A percentile compares a stretch with the other conserved stretches of the same genome.
These are phyloP conservation scores for Vidua macroura DNA, from an alignment of 2,113 vertebrate genomes.

Conservation along the genomic window DNA sequence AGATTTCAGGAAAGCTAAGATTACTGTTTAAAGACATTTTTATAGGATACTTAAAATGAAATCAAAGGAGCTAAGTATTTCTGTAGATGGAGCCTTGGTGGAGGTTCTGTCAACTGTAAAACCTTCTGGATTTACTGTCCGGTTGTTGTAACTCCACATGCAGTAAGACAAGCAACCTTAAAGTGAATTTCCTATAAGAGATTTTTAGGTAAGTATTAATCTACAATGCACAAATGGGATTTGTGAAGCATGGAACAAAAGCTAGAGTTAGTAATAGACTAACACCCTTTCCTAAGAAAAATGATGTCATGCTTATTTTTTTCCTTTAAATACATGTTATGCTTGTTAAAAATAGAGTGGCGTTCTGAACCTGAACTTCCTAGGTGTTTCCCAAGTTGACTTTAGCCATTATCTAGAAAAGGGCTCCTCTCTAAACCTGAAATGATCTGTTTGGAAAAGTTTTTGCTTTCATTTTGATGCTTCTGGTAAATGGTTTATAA, in stretches of 20 bases:
- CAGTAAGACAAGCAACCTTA: conserved; percentile 59
- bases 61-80: conserved; percentile 65
- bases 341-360: not conserved
- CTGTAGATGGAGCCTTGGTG: conserved; percentile 62
- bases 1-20: conserved; percentile 65
- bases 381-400: not conserved
- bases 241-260: conserved; percentile 49
- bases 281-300: not conserved
- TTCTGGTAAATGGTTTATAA: conserved; percentile 3
- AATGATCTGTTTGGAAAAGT: not conserved
- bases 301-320: not conserved
- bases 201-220: conserved; percentile 49
- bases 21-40: conserved; percentile 66
- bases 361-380: not conserved
- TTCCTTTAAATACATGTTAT: not conserved
- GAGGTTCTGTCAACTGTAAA: conserved; percentile 63
- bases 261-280: conserved; percentile 32
- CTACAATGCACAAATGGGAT: conserved; percentile 35
- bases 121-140: conserved; percentile 57
- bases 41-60: conserved; percentile 63
- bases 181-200: conserved; percentile 63
- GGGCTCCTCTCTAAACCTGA: not conserved
- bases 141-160: conserved; percentile 56
- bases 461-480: not conserved
- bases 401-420: not conserved